Base-by-base conservation (phyloP, 1,140 invertebrate species). In the Oscheius sp. region DNA sequence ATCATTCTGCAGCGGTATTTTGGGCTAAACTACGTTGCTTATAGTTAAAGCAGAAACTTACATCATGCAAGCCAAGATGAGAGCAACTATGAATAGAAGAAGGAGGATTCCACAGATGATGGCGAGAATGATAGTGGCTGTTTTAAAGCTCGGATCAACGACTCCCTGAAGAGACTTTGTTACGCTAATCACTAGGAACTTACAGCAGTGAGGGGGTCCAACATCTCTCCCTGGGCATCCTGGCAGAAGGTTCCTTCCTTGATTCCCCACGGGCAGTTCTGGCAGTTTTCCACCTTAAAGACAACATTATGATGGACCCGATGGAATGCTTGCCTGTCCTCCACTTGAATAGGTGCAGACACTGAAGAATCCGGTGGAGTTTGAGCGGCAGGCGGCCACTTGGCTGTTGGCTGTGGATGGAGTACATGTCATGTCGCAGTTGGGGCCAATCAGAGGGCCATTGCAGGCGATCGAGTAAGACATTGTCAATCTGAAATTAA, bases 231-330 rank as follows among this genome's bases (percentile, higher is more conserved):
- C 2, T 46, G 31, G n/a, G 79, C 79, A 68, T 81, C 79, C 28
- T 65, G 75, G 52, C 79, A 81, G 68, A 80, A 83, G 2, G 81
- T 80, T 36, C 46, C 66, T 3, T 81, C 79, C 61, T 68, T 77
- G 59, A 81, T 79, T 34, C 79, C 79, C 81, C 77, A 81, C 20
- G 79, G 79, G 70, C 79, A 81, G 28, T 82, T 81, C 61, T 81
- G 52, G 67, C 79, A 81, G 36, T 80, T 70, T 3, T 66, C 59
- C 1, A 81, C 79, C 79, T 80, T 32, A 61, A 59, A 31, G 31
- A 28, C 23, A 29, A 64, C n/a, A 7, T 32, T 18, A 63, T 32
- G 29, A 63, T 13, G 49, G 7, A 13, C 49, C 15, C 15, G 49
- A 55, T 13, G 7, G 7, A 7, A 10, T 10, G n/a, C 38, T 42